Percentiles rank a stretch among this genome's conserved stretches.
phyloP scores from a whole-genome alignment of 2,113 vertebrate genomes.

The Xerus inauris region DNA sequence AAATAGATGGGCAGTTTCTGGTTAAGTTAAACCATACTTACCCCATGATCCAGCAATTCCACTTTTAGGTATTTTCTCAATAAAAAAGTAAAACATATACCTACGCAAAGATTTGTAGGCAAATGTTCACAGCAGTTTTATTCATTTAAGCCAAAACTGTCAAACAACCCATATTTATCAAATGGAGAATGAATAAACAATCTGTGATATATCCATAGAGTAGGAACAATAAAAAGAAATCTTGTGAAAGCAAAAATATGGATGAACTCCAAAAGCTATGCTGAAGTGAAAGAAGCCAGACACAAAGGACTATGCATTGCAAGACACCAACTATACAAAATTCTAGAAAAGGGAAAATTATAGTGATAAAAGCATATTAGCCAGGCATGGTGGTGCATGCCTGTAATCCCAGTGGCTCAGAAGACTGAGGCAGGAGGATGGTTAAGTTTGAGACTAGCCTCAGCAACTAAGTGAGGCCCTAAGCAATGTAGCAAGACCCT shows the following conservation, averaged over 20 bases:
- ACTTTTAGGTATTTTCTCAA: neutral
- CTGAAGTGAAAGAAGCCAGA: neutral
- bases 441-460: too few species aligned
- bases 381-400: too few species aligned
- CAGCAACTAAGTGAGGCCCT: too few species aligned
- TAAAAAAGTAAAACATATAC: neutral
- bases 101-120: neutral
- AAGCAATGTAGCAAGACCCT: too few species aligned
- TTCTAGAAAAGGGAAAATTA: neutral
- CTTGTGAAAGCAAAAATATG: neutral
- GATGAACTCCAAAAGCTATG: neutral
- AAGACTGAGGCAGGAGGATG: too few species aligned
- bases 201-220: neutral
- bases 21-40: too few species aligned
- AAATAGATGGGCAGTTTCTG: neutral
- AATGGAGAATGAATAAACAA: constrained; percentile 3
- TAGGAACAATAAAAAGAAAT: neutral
- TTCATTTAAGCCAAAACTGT: neutral
- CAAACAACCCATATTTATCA: neutral
- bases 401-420: too few species aligned
- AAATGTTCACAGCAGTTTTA: neutral
- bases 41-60: neutral
- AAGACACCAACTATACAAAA: neutral
- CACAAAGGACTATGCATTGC: neutral
- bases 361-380: neutral